Percentiles rank a stretch among this genome's conserved stretches.
phyloP scores from a whole-genome alignment of 2,113 vertebrate species.

The Procavia capensis region DNA sequence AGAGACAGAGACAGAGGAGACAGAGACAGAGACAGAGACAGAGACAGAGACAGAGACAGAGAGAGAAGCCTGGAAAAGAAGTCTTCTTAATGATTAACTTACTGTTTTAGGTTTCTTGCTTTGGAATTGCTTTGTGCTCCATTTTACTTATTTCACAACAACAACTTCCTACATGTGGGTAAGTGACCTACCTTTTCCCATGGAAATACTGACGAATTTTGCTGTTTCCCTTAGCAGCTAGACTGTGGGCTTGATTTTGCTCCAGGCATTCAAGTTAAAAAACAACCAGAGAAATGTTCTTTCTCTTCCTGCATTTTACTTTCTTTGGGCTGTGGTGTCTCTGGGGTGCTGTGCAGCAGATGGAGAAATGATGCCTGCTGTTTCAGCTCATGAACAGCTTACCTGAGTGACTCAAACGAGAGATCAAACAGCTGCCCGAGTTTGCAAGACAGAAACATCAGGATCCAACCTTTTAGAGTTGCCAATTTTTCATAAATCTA shows the following conservation, averaged over 20 bases:
- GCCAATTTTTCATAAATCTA: constrained; percentile 40
- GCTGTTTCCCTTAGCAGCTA: not conserved
- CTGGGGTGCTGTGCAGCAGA: constrained; percentile 46
- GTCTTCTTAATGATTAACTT: constrained; percentile 18
- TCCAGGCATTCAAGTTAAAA: constrained; percentile 35
- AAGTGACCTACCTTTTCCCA: not conserved
- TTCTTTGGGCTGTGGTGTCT: not conserved
- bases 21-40: too few species aligned
- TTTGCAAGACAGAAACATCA: constrained; percentile 15
- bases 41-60: not conserved
- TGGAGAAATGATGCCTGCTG: constrained; percentile 35
- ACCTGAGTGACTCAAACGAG: constrained; percentile 36
- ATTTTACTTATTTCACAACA: constrained; percentile 11
- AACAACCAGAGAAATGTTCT: constrained; percentile 33
- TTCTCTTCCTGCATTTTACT: constrained; percentile 34
- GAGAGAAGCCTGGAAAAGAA: constrained; percentile 7
- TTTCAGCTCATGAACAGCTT: constrained; percentile 41
- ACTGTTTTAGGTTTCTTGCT: constrained; percentile 46
- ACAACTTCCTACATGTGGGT: not conserved
- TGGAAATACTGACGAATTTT: not conserved
- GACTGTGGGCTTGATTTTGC: constrained; percentile 53
- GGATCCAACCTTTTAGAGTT: constrained; percentile 38
- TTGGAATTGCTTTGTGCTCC: constrained; percentile 1
- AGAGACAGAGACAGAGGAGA: too few species aligned
- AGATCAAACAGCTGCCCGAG: constrained; percentile 11